Base-by-base conservation (phyloP, 2,113 vertebrate genomes). In the Thinocorus orbignyianus region DNA sequence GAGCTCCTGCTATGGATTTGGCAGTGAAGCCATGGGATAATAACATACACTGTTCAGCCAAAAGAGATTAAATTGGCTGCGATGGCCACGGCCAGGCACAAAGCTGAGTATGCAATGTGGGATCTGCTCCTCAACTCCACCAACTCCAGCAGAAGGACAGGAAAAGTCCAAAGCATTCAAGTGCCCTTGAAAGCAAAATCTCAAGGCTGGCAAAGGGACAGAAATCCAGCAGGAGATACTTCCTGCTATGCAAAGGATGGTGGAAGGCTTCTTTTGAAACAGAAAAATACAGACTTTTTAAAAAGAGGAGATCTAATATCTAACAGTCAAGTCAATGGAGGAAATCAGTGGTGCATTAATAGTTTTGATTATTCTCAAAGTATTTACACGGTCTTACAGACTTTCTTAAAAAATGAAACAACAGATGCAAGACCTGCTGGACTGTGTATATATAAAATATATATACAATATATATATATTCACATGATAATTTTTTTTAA, bases 181-280 rank as follows among this genome's bases (percentile, higher is more conserved):
- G 30, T 0, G 5, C 35, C 89, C 68, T 88, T 92, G 91, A 86
- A 94, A 94, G 51, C 60, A 10, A 95, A 96, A 72, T 33, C 73
- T 57, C 6, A 37, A 74, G 91, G 85, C 25, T 96, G 94, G 94
- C 91, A 95, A 76, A 78, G 86, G 0, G 5, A 97, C 88, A 96
- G 58, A 30, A 39, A 96, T 72, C 8, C 78, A 95, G 93, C 12
- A 5, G 97, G 77, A 88, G 55, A 55, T 54, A 71, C 84, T 94
- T 94, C 85, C 82, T 30, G 12, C 46, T n/a, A 51, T 10, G 89
- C 39, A 80, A 83, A 81, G 68, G 78, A 49, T 54, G 66, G 87
- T 54, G 80, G 81, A 69, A 94, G 62, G 91, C 55, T 80, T 46
- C 92, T 97, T 96, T 90, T 80, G 73, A 95, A 93, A 68, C 16